These are phyloP conservation scores for Drosophila bipectinata DNA, from an alignment of 1,140 invertebrate genomes.

Conservation along the genomic window DNA sequence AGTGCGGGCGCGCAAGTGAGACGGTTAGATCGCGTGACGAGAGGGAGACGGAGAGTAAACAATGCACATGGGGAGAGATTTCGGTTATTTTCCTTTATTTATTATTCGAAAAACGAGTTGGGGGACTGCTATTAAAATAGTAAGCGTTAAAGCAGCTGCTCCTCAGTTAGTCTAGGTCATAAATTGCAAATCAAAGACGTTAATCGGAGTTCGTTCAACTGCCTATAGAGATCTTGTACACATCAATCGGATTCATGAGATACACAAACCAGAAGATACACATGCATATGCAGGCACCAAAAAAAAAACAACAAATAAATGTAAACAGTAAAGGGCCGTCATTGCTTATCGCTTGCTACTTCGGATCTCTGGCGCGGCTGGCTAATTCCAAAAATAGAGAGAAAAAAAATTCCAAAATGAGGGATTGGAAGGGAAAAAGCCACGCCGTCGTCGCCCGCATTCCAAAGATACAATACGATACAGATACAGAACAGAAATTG, in stretches of 20 bases:
- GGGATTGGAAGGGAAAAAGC: constrained; percentile 8
- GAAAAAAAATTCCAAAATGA: constrained; percentile 58
- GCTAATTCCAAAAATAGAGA: constrained; percentile 66
- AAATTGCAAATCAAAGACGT: constrained; percentile 49
- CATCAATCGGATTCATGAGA: constrained; percentile 16
- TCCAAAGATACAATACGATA: background rate
- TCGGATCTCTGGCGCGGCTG: constrained; percentile 35
- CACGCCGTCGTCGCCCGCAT: constrained; percentile 27
- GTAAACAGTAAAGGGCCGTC: background rate
- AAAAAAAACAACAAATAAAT: constrained; percentile 6
- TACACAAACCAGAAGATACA: constrained; percentile 48
- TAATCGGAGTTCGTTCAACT: constrained; percentile 67
- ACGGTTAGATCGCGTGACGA: constrained; percentile 12
- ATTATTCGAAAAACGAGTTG: constrained; percentile 52
- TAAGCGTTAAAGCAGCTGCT: constrained; percentile 37
- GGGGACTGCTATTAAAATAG: constrained; percentile 56
- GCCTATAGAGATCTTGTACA: constrained; percentile 30
- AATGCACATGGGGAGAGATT: constrained; percentile 26
- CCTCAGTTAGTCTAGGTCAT: constrained; percentile 67
- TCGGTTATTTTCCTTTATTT: constrained; percentile 26
- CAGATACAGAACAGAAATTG: constrained; percentile 7
- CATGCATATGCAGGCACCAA: constrained; percentile 9
- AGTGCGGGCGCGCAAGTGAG: constrained; percentile 30
- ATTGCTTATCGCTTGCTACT: constrained; percentile 37
- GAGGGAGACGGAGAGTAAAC: constrained; percentile 33